Percentiles rank a stretch among this genome's conserved stretches.
Evolutionary conservation across 2,797 vertebrate genomes (phyloP).

Genomic region (Anabas testudineus): DNA sequence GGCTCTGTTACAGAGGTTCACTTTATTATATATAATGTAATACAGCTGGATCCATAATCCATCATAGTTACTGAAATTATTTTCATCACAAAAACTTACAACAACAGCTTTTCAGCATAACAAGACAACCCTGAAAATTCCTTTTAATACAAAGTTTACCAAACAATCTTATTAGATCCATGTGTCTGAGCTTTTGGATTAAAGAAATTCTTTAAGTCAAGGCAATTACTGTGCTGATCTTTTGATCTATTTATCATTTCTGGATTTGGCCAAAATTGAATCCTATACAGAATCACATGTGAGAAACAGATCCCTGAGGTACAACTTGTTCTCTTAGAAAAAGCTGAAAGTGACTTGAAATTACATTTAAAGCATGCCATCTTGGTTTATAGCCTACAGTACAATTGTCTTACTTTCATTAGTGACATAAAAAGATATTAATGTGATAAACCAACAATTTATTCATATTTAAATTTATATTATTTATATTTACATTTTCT

Average conservation of each 20-base stretch:
- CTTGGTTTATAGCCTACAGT: too few species aligned
- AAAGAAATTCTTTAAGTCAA: constrained; percentile 40
- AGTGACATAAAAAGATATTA: too few species aligned
- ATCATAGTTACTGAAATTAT: constrained; percentile 29
- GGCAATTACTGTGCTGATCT: constrained; percentile 42
- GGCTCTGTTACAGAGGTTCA: constrained; percentile 10
- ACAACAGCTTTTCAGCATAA: constrained; percentile 21
- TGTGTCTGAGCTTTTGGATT: constrained; percentile 31
- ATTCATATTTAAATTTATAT: too few species aligned
- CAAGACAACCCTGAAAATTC: constrained; percentile 40
- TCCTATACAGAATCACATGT: constrained; percentile 48
- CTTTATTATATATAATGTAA: constrained; percentile 38
- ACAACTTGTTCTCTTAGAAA: constrained; percentile 63
- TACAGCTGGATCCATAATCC: constrained; percentile 49
- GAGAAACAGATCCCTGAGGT: constrained; percentile 26
- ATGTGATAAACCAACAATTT: too few species aligned
- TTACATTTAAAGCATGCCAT: too few species aligned
- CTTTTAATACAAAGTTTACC: constrained; percentile 14
- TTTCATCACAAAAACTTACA: constrained; percentile 45
- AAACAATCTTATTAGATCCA: constrained; percentile 36
- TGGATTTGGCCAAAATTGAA: constrained; percentile 19
- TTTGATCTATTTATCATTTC: constrained; percentile 50
- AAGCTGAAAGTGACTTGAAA: constrained; percentile 52
- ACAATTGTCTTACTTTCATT: too few species aligned
- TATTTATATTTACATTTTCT: too few species aligned